Evolutionary conservation across 2,888 invertebrate species (phyloP).

Genomic region (Hypselothyrea guttata): DNA sequence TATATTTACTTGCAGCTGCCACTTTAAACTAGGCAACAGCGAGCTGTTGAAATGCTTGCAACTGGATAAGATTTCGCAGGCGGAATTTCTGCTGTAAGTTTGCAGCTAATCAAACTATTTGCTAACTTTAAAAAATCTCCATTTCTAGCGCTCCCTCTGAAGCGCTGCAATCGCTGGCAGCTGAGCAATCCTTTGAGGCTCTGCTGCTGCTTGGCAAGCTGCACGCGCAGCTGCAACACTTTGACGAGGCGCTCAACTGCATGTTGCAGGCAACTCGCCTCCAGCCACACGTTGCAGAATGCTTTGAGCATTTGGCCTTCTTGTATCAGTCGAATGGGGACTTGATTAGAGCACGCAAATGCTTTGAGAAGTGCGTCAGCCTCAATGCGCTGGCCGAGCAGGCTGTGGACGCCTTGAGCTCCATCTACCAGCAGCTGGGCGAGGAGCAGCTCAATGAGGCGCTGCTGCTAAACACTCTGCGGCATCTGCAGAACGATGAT

Average conservation of each 20-base stretch:
- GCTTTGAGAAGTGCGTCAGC: slow-evolving; percentile 92
- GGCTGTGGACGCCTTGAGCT: slow-evolving; percentile 89
- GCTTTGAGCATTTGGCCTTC: slow-evolving; percentile 89
- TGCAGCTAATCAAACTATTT: background rate
- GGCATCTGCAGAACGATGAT: slow-evolving; percentile 83
- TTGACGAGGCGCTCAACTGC: slow-evolving; percentile 85
- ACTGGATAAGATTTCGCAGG: slow-evolving; percentile 55
- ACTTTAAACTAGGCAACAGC: slow-evolving; percentile 58
- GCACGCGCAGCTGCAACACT: slow-evolving; percentile 82
- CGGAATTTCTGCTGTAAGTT: slow-evolving; percentile 73
- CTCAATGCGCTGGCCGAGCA: slow-evolving; percentile 87
- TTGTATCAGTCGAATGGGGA: slow-evolving; percentile 87
- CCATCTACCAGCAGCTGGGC: slow-evolving; percentile 87
- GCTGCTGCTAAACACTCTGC: slow-evolving; percentile 79
- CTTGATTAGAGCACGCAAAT: slow-evolving; percentile 89
- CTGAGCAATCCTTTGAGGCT: slow-evolving; percentile 65
- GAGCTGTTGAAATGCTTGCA: slow-evolving; percentile 49
- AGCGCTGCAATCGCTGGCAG: slow-evolving; percentile 82
- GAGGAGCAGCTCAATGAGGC: slow-evolving; percentile 83
- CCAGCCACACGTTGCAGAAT: slow-evolving; percentile 88
- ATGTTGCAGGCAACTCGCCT: slow-evolving; percentile 88
- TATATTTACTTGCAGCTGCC: slow-evolving; percentile 65
- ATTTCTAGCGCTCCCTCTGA: slow-evolving; percentile 82
- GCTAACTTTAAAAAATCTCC: background rate
- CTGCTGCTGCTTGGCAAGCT: slow-evolving; percentile 73